Evolutionary conservation across 2,888 invertebrate genomes (phyloP).

Genomic region (Lasioglossum lativentre): DNA sequence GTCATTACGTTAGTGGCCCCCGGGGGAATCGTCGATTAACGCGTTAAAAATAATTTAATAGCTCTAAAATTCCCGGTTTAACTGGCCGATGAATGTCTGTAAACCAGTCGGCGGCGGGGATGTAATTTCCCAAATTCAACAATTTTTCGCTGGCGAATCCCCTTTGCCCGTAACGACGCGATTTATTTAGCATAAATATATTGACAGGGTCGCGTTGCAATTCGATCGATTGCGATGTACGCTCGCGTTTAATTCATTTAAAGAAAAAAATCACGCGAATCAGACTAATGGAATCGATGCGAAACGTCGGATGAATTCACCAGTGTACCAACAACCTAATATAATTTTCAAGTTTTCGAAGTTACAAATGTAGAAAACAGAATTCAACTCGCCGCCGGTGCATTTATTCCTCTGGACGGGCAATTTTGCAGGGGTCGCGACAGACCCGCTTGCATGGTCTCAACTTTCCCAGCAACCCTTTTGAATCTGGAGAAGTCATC

Average conservation of each 20-base stretch:
- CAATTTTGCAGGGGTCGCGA: too few relatives aligned
- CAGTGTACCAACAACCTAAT: neutral
- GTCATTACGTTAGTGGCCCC: neutral
- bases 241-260: neutral
- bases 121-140: neutral
- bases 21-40: constrained; percentile 15
- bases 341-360: too few relatives aligned
- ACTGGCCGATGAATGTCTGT: constrained; percentile 15
- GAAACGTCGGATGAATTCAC: neutral
- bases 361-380: too few relatives aligned
- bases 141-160: neutral
- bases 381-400: too few relatives aligned
- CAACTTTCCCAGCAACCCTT: neutral
- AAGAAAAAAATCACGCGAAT: neutral
- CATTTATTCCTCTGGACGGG: too few relatives aligned
- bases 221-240: neutral
- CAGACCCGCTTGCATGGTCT: too few relatives aligned
- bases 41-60: constrained; percentile 25
- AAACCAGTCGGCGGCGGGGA: neutral
- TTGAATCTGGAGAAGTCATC: neutral
- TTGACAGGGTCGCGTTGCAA: neutral
- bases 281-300: too few relatives aligned
- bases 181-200: neutral
- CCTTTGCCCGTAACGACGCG: neutral
- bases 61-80: neutral